These are phyloP conservation scores for Sebastiscus albofasciatus DNA, from an alignment of 2,797 vertebrate species.

Conservation along the genomic window DNA sequence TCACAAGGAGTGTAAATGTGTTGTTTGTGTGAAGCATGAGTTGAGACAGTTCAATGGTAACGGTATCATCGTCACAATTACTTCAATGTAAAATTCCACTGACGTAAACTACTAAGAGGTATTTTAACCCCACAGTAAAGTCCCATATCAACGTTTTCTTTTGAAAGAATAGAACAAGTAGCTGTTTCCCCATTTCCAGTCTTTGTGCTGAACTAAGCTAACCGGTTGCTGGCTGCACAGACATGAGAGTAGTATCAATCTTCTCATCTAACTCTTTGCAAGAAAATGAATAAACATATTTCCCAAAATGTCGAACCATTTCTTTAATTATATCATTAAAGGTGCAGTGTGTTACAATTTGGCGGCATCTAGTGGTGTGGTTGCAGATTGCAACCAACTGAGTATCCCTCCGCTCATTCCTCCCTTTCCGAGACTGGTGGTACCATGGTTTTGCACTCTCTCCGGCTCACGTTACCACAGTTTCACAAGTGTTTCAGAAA, in stretches of 20 bases:
- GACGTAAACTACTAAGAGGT: background rate
- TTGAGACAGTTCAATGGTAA: slow-evolving; percentile 15
- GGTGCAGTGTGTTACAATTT: too few relatives aligned
- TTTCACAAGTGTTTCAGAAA: too few relatives aligned
- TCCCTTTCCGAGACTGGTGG: too few relatives aligned
- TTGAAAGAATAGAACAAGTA: background rate
- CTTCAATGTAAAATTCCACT: background rate
- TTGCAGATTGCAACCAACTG: too few relatives aligned
- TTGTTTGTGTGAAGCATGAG: slow-evolving; percentile 33
- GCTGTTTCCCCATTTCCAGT: background rate
- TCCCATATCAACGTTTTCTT: background rate
- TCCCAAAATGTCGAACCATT: background rate
- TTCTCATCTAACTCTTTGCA: background rate
- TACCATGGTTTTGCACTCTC: too few relatives aligned
- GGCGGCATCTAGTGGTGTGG: too few relatives aligned
- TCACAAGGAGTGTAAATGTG: slow-evolving; percentile 35
- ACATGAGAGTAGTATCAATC: background rate
- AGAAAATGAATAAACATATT: background rate
- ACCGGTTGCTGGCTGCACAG: background rate
- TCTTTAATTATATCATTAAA: background rate
- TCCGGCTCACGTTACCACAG: too few relatives aligned
- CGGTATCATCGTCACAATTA: background rate
- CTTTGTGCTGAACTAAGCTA: background rate
- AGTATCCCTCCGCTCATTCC: too few relatives aligned
- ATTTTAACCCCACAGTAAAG: background rate